Percentiles rank a stretch among this genome's conserved stretches.
Conservation (phyloP, 2,888 invertebrate genomes). For the Chymomyza amoena region DNA sequence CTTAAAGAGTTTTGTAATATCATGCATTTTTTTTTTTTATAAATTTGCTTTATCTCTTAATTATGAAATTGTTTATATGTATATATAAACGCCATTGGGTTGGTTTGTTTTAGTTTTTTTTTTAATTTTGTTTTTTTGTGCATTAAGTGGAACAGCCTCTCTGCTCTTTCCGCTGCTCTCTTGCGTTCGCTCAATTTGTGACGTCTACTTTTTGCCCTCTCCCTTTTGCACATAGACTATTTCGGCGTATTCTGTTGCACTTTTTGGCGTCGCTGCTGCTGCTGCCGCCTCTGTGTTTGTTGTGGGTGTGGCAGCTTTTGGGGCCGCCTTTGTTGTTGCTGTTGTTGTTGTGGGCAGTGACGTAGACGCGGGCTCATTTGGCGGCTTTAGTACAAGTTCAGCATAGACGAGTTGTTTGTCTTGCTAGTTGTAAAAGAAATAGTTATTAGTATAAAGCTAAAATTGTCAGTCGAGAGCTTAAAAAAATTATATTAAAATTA, state of each 20-base stretch:
- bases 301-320: constrained; percentile 59
- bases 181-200: constrained; percentile 4
- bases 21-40: constrained; percentile 1
- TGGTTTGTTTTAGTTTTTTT: constrained; percentile 23
- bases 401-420: constrained; percentile 86
- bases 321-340: constrained; percentile 69
- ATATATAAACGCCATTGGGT: constrained; percentile 34
- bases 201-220: constrained; percentile 46
- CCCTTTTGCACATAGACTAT: constrained; percentile 83
- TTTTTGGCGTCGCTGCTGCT: constrained; percentile 71
- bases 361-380: constrained; percentile 64
- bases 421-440: constrained; percentile 76
- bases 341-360: constrained; percentile 60
- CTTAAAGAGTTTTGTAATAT: not conserved
- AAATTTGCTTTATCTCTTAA: not conserved
- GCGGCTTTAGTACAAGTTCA: constrained; percentile 83
- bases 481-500: not conserved
- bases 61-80: not conserved
- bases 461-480: not conserved
- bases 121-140: constrained; percentile 18
- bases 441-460: not conserved
- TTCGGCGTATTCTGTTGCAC: constrained; percentile 89
- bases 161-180: not conserved
- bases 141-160: constrained; percentile 44
- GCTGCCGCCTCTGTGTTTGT: constrained; percentile 70